Evolutionary conservation across 2,797 vertebrate species (phyloP).

Genomic region (Propithecus perrieri): DNA sequence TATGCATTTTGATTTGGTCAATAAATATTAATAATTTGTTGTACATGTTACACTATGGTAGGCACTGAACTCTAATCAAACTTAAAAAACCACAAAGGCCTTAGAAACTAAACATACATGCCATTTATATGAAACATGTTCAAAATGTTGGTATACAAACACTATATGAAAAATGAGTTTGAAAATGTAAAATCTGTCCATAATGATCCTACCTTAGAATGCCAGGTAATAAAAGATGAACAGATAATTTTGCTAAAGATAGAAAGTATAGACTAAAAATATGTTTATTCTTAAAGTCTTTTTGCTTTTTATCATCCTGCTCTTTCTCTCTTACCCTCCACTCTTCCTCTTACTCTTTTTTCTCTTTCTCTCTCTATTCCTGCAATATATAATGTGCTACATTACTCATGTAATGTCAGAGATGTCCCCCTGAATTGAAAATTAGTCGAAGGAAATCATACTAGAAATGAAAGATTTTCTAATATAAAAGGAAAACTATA

Average conservation of each 20-base stretch:
- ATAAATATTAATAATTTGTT: not conserved
- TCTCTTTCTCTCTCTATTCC: not conserved
- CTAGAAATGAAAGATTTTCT: not conserved
- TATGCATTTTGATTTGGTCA: not conserved
- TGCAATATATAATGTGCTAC: not conserved
- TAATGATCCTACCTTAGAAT: not conserved
- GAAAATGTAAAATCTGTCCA: not conserved
- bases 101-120: not conserved
- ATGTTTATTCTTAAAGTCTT: not conserved
- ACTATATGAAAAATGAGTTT: not conserved
- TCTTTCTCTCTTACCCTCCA: not conserved
- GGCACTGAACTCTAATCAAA: not conserved
- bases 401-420: not conserved
- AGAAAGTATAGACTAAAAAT: not conserved
- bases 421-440: not conserved
- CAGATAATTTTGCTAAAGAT: not conserved
- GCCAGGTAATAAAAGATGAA: not conserved
- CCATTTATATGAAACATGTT: not conserved
- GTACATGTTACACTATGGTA: not conserved
- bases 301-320: not conserved
- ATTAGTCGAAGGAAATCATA: conserved; percentile 34
- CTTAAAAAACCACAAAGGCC: not conserved
- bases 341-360: not conserved
- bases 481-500: conserved; percentile 27
- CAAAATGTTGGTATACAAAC: not conserved